Evolutionary conservation across 2,113 vertebrate genomes (phyloP).

Genomic region (Chlorodrepanis virens): DNA sequence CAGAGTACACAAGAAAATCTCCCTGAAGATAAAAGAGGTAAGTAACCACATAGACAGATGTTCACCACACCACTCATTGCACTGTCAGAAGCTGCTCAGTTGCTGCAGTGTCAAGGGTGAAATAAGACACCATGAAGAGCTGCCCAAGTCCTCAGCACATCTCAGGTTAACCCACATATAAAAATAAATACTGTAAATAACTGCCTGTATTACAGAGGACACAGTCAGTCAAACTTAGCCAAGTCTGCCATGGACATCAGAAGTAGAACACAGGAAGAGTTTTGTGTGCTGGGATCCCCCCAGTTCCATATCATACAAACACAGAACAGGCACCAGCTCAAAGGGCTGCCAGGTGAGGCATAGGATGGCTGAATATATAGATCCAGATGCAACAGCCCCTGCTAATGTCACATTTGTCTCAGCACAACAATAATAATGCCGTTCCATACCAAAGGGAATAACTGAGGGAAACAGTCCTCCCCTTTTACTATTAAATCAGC

Average conservation of each 20-base stretch:
- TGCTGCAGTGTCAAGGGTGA: background rate
- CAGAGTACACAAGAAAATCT: background rate
- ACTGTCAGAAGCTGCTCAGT: background rate
- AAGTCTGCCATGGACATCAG: fast-evolving
- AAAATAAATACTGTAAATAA: background rate
- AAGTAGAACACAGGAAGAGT: background rate
- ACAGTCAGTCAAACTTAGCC: background rate
- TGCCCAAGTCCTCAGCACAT: background rate
- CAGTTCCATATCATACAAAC: background rate
- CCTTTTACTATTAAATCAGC: background rate
- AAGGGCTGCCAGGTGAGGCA: background rate
- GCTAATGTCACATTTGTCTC: background rate
- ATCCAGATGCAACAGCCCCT: background rate
- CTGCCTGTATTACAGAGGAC: background rate
- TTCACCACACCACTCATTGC: background rate
- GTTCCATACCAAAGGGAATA: background rate
- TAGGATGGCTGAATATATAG: background rate
- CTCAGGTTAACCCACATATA: background rate
- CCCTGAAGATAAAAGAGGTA: background rate
- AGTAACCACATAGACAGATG: background rate
- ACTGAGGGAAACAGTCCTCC: background rate
- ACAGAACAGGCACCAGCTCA: background rate
- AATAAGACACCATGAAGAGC: background rate
- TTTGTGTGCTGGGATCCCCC: background rate
- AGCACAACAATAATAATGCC: background rate